Conservation (phyloP, 2,113 vertebrate genomes). For the Gallinago undulata region DNA sequence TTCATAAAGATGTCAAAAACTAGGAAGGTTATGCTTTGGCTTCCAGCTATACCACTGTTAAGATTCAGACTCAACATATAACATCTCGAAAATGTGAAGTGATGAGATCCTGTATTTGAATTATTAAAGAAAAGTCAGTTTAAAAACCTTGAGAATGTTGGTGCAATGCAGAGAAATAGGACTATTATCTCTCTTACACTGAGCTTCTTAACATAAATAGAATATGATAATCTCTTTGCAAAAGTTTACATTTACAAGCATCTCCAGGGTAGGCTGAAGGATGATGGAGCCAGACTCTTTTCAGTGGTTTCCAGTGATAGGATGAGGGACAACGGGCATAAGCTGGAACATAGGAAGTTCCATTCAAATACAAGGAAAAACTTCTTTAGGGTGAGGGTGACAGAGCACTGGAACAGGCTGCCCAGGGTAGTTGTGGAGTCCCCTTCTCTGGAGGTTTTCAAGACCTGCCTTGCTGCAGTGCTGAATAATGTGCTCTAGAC, state of each 20-base stretch:
- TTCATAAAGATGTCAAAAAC: not conserved
- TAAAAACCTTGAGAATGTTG: not conserved
- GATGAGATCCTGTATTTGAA: not conserved
- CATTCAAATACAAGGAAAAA: too few species aligned
- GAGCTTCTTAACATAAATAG: not conserved
- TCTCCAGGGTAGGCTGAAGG: too few species aligned
- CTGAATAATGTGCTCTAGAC: too few species aligned
- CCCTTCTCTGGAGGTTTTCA: too few species aligned
- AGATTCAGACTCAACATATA: not conserved
- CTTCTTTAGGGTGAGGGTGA: too few species aligned
- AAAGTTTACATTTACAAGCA: not conserved
- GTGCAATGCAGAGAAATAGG: not conserved
- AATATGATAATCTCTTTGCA: not conserved
- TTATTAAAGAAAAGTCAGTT: not conserved
- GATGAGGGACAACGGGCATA: too few species aligned
- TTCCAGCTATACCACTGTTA: not conserved
- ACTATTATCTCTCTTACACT: not conserved
- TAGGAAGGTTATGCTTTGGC: not conserved
- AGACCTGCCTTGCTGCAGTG: too few species aligned
- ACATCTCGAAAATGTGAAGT: not conserved
- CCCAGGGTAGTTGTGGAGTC: too few species aligned
- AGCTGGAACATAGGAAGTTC: too few species aligned
- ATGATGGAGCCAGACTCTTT: too few species aligned
- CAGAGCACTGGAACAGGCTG: too few species aligned
- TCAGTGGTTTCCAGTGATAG: too few species aligned